These are phyloP conservation scores for Heliconius sara DNA, from an alignment of 2,888 invertebrate genomes.

Conservation along the genomic window DNA sequence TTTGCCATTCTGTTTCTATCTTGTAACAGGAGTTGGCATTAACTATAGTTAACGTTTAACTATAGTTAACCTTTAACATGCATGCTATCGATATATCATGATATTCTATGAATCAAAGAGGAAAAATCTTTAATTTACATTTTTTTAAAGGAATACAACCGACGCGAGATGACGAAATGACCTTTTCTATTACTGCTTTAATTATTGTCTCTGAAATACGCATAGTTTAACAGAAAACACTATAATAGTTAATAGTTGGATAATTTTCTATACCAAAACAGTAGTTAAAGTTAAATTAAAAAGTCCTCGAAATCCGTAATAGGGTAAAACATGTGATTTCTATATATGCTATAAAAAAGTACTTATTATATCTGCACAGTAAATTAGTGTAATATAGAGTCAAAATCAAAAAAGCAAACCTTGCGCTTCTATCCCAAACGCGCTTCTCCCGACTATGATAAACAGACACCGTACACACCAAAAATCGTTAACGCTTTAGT, in stretches of 20 bases:
- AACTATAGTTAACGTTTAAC: too few species aligned
- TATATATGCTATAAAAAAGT: not conserved
- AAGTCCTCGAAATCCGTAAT: not conserved
- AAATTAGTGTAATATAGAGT: not conserved
- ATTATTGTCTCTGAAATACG: too few species aligned
- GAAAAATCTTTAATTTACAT: too few species aligned
- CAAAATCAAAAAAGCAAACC: not conserved
- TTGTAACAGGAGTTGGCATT: too few species aligned
- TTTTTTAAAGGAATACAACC: too few species aligned
- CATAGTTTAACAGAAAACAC: not conserved
- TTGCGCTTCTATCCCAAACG: not conserved
- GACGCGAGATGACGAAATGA: too few species aligned
- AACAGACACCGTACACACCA: slow-evolving; percentile 11
- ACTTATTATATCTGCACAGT: not conserved
- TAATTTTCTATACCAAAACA: not conserved
- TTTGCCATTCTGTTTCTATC: too few species aligned
- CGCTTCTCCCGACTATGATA: not conserved
- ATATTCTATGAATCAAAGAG: not conserved
- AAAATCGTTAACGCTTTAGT: not conserved
- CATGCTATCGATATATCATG: not conserved
- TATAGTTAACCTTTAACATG: too few species aligned
- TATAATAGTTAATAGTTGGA: not conserved
- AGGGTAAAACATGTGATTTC: too few species aligned
- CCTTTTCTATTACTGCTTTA: too few species aligned
- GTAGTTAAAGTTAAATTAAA: not conserved